A percentile compares a stretch with the other conserved stretches of the same genome.
These are phyloP conservation scores for Anser brachyrhynchus DNA, from an alignment of 2,113 vertebrate species.

Conservation along the genomic window DNA sequence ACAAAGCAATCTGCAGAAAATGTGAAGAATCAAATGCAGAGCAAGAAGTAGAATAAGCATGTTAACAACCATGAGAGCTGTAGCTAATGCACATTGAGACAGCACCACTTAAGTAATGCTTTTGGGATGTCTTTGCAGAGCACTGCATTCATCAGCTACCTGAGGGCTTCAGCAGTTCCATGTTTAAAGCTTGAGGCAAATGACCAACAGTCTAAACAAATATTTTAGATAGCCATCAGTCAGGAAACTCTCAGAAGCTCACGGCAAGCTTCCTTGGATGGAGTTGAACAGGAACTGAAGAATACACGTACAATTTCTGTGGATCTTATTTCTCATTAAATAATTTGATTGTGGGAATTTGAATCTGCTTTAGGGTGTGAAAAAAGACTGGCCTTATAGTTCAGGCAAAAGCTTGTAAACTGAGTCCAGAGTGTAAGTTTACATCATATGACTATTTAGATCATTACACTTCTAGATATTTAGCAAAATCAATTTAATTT, in stretches of 20 bases:
- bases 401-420: neutral
- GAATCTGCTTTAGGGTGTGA: neutral
- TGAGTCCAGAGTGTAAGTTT: neutral
- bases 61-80: neutral
- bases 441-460: neutral
- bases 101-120: neutral
- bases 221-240: neutral
- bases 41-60: neutral
- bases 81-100: neutral
- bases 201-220: neutral
- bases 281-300: neutral
- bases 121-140: neutral
- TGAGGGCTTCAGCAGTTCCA: rapidly evolving
- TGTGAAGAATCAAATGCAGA: neutral
- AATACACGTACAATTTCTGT: neutral
- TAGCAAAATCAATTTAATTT: neutral
- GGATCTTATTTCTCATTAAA: neutral
- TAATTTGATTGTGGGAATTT: neutral
- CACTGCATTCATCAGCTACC: neutral
- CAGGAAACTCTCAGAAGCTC: neutral
- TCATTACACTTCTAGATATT: neutral
- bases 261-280: neutral
- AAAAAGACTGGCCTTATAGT: neutral
- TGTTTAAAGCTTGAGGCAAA: neutral
- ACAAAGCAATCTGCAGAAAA: neutral